Evolutionary conservation across 2,113 vertebrate genomes (phyloP).

Genomic region (Silurus asotus): DNA sequence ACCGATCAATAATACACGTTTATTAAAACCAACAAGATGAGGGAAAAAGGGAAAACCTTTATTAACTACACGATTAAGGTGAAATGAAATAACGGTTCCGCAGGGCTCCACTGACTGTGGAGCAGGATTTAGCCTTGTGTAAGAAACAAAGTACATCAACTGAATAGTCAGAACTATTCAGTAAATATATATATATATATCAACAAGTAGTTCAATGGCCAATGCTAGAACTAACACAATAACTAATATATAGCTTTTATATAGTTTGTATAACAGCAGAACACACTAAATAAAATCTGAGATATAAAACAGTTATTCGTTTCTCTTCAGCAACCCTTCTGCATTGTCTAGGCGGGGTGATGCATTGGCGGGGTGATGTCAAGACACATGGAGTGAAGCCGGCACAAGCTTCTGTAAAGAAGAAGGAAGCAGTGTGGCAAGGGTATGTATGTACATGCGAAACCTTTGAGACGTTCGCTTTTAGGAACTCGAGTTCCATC

Average conservation of each 20-base stretch:
- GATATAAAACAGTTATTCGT: background rate
- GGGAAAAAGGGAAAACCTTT: background rate
- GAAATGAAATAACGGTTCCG: constrained; percentile 15
- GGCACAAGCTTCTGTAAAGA: too few relatives aligned
- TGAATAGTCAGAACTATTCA: background rate
- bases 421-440: too few relatives aligned
- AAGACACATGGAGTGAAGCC: too few relatives aligned
- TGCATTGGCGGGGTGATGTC: too few relatives aligned
- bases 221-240: background rate
- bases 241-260: background rate
- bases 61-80: background rate
- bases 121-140: background rate
- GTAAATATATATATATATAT: too few relatives aligned
- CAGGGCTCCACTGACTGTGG: background rate
- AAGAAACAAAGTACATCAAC: background rate
- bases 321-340: too few relatives aligned
- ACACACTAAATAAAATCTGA: background rate
- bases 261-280: background rate
- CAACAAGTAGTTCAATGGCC: background rate
- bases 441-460: too few relatives aligned
- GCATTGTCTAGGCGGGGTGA: too few relatives aligned
- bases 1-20: constrained; percentile 6
- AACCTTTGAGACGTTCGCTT: too few relatives aligned
- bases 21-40: constrained; percentile 16
- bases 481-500: too few relatives aligned